These are phyloP conservation scores for Nilaparvata lugens DNA, from an alignment of 1,140 invertebrate genomes.

Conservation along the genomic window DNA sequence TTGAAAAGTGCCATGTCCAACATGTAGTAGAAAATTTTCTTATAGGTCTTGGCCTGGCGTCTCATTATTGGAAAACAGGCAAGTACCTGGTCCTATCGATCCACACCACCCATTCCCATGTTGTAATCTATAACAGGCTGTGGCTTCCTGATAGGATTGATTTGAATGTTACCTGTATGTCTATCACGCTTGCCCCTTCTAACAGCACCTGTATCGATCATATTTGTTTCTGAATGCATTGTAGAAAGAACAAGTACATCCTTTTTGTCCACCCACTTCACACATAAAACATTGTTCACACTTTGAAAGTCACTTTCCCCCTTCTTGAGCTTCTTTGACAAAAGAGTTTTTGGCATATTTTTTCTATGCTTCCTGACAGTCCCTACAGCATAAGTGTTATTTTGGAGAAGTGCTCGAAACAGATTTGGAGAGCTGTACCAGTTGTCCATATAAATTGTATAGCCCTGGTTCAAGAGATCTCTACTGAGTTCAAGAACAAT, in stretches of 20 bases:
- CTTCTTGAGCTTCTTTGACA: conserved; percentile 16
- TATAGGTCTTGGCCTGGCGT: conserved; percentile 19
- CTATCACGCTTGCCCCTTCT: not conserved
- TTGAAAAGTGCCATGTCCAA: conserved; percentile 17
- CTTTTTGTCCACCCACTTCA: conserved; percentile 21
- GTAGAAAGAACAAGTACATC: conserved; percentile 19
- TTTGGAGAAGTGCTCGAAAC: conserved; percentile 17
- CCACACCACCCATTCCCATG: conserved; percentile 12
- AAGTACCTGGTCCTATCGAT: conserved; percentile 14
- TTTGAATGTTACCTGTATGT: conserved; percentile 5
- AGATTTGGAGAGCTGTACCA: conserved; percentile 20
- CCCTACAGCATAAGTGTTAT: conserved; percentile 16
- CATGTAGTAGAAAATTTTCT: conserved; percentile 19
- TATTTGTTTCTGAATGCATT: conserved; percentile 17
- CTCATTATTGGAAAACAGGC: conserved; percentile 19
- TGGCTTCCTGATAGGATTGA: conserved; percentile 8
- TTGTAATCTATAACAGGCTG: conserved; percentile 20
- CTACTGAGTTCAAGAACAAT: conserved; percentile 7
- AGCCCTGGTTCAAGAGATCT: not conserved
- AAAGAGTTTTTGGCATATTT: conserved; percentile 22
- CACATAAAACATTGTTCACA: conserved; percentile 14
- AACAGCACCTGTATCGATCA: conserved; percentile 7
- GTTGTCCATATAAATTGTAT: conserved; percentile 15
- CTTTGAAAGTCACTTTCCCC: not conserved
- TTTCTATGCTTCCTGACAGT: conserved; percentile 20